Percentiles rank a stretch among this genome's conserved stretches.
phyloP scores from a whole-genome alignment of 2,113 vertebrate species.

The Pseudorasbora parva region DNA sequence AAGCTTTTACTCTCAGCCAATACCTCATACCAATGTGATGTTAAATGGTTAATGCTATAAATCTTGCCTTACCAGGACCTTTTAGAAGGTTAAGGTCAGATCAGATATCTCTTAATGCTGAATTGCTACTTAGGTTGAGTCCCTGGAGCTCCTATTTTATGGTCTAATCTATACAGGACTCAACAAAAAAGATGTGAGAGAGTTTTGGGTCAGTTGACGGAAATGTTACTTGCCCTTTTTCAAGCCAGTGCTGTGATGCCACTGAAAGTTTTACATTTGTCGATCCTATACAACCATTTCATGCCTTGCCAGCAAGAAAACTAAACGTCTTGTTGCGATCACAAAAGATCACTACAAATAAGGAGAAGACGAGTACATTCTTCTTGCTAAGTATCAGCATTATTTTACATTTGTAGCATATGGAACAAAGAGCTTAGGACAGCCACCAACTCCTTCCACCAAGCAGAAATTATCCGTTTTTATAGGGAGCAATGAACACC shows the following conservation, averaged over 20 bases:
- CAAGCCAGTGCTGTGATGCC: neutral
- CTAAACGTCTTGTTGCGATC: no score
- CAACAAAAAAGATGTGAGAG: neutral
- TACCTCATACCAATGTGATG: neutral
- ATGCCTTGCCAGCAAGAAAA: neutral
- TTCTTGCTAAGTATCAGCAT: no score
- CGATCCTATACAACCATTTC: neutral
- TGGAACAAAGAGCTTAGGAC: no score
- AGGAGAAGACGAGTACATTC: no score
- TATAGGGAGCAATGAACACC: no score
- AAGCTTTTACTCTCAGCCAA: neutral
- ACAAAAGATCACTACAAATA: no score
- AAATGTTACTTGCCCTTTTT: neutral
- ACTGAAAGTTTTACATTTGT: neutral
- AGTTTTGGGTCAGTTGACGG: neutral
- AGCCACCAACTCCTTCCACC: no score
- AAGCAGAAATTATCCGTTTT: no score
- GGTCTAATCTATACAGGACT: conserved; percentile 10
- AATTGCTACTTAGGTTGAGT: neutral
- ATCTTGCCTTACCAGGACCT: neutral
- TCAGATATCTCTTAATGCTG: neutral
- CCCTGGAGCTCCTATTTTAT: conserved; percentile 2
- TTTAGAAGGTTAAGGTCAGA: neutral
- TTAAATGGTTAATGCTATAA: conserved; percentile 16
- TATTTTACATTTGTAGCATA: no score